These are phyloP conservation scores for Chrysochloris asiatica DNA, from an alignment of 2,113 vertebrate species.

Conservation along the genomic window DNA sequence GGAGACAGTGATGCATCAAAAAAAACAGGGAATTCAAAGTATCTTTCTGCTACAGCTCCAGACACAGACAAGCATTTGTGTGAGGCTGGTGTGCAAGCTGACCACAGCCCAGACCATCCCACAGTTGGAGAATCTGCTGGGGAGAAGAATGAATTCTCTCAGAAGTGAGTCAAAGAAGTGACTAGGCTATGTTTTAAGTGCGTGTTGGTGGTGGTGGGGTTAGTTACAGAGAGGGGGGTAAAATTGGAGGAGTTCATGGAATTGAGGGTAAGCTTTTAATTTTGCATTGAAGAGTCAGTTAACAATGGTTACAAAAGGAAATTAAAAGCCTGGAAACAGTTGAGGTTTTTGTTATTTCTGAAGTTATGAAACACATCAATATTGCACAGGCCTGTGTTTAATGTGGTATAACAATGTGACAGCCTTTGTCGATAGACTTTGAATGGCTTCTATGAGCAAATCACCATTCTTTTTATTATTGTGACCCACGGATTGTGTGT, in stretches of 20 bases:
- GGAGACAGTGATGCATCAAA: not conserved
- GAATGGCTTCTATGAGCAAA: constrained; percentile 75
- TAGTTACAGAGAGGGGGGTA: not conserved
- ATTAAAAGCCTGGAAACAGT: constrained; percentile 80
- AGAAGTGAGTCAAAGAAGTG: constrained; percentile 16
- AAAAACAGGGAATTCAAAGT: not conserved
- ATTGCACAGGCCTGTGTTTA: constrained; percentile 74
- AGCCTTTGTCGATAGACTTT: constrained; percentile 70
- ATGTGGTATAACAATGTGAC: constrained; percentile 74
- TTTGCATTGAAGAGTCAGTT: constrained; percentile 74
- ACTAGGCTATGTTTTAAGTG: constrained; percentile 18
- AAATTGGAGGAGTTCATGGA: not conserved
- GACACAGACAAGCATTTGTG: not conserved
- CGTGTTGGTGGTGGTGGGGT: not conserved
- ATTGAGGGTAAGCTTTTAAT: constrained; percentile 73
- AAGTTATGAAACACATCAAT: constrained; percentile 76
- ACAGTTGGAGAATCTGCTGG: not conserved
- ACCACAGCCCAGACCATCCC: constrained; percentile 29
- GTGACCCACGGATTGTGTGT: constrained; percentile 51
- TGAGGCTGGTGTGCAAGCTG: not conserved
- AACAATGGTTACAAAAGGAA: constrained; percentile 79
- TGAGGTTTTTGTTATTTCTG: constrained; percentile 80
- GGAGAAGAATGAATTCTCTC: constrained; percentile 20
- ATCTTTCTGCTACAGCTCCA: not conserved
- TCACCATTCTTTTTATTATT: constrained; percentile 60